Evolutionary conservation across 2,113 vertebrate genomes (phyloP).

Genomic region (Mormyrus iriodes): DNA sequence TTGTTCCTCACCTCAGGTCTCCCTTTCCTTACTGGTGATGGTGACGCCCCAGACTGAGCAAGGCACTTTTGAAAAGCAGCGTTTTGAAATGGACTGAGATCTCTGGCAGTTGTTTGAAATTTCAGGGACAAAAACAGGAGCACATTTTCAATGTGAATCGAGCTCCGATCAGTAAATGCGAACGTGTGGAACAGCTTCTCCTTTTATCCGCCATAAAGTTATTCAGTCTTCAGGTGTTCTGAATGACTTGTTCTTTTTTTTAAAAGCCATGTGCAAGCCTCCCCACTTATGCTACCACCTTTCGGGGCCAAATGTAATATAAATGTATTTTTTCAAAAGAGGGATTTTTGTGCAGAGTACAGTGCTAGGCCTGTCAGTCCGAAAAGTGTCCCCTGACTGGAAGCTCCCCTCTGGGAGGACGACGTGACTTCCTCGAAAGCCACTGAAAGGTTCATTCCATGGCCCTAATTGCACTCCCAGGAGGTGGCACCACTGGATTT

Average conservation of each 20-base stretch:
- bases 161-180: background rate
- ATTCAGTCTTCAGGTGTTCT: background rate
- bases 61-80: background rate
- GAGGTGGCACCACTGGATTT: background rate
- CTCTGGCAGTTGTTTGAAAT: background rate
- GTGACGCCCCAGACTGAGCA: background rate
- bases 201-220: background rate
- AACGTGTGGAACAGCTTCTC: background rate
- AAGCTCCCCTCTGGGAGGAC: background rate
- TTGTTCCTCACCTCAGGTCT: background rate
- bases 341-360: background rate
- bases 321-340: background rate
- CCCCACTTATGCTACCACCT: background rate
- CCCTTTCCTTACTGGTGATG: background rate
- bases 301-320: background rate
- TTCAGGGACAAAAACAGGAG: background rate
- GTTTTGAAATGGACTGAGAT: background rate
- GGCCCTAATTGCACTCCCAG: background rate
- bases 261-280: background rate
- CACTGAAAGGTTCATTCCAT: background rate
- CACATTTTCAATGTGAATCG: background rate
- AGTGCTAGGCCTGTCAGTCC: background rate
- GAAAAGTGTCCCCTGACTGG: background rate
- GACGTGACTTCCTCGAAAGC: background rate
- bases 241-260: background rate